A percentile compares a stretch with the other conserved stretches of the same genome.
These are phyloP conservation scores for Cyclargus thomasi DNA, from an alignment of 1,140 invertebrate species.

Conservation along the genomic window DNA sequence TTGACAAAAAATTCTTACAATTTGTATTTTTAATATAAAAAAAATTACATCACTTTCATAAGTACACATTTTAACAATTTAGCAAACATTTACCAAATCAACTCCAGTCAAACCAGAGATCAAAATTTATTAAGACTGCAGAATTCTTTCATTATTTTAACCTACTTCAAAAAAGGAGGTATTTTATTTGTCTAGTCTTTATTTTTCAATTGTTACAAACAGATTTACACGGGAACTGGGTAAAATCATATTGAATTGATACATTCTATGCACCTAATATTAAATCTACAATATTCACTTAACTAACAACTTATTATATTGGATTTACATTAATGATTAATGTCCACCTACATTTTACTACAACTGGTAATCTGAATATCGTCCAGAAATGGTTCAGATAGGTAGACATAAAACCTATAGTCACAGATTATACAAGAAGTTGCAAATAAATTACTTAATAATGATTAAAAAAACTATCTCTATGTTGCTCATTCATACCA, in stretches of 20 bases:
- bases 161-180: not conserved
- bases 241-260: constrained; percentile 32
- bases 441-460: constrained; percentile 45
- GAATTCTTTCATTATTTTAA: constrained; percentile 36
- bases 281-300: constrained; percentile 42
- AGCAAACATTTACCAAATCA: constrained; percentile 70
- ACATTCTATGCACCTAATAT: constrained; percentile 37
- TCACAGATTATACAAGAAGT: constrained; percentile 39
- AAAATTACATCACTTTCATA: constrained; percentile 70
- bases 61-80: constrained; percentile 67
- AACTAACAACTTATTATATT: constrained; percentile 45
- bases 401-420: constrained; percentile 40
- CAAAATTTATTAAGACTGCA: constrained; percentile 62
- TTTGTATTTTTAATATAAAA: constrained; percentile 64
- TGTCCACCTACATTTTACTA: constrained; percentile 31
- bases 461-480: constrained; percentile 39
- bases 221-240: constrained; percentile 30
- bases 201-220: constrained; percentile 33
- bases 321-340: constrained; percentile 40
- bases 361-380: constrained; percentile 25
- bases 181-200: not conserved
- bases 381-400: constrained; percentile 20
- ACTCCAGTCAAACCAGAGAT: constrained; percentile 65
- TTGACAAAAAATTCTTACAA: constrained; percentile 21
- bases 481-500: constrained; percentile 41